Base-by-base conservation (phyloP, 2,888 invertebrate genomes). In the Volucella inflata region DNA sequence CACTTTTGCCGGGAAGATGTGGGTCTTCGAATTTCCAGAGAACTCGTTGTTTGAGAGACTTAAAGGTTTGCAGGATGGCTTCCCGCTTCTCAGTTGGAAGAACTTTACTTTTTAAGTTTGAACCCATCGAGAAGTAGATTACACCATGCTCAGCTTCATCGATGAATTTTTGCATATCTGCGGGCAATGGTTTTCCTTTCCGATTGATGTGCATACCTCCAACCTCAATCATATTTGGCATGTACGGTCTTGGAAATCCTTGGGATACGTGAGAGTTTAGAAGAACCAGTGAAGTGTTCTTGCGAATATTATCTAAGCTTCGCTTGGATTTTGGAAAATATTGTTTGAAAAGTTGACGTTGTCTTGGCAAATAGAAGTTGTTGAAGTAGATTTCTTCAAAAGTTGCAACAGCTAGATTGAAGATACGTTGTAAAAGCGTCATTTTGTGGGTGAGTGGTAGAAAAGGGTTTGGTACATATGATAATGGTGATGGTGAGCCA, bases 61-160 rank as follows among this genome's bases (percentile, higher is more conserved):
- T 71, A 21, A 91, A 90, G 1, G 90, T 88, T 0, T 88, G 87
- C 0, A 92, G 79, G 3, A 92, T 68, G 0, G 82, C 89, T 16
- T 88, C 55, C 0, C 88, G 89, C 44, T 90, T 92, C 3, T 88
- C 88, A 6, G 64, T 2, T 0, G 90, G 90, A 17, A 92, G 75
- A 36, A 74, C 51, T 64, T 88, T 89, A 48, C 90, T 90, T 70
- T 88, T 90, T 6, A 92, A 38, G 60, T 91, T 91, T 2, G 92
- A 91, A n/a, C 93, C 93, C 91, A 94, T 90, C 1, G 93, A 92
- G 80, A 93, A 93, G 83, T 92, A 92, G 30, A 93, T 90, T 8
- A 91, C 93, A 0, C 93, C 93, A 78, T 93, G 89, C 42, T 88
- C 82, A 11, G 93, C 91, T 0, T 89, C 90, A 40, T 92, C 91